Evolutionary conservation across 2,888 invertebrate species (phyloP), one percentile per base, ranked within the genome.

Genomic region (Chaitophorus viminalis): DNA sequence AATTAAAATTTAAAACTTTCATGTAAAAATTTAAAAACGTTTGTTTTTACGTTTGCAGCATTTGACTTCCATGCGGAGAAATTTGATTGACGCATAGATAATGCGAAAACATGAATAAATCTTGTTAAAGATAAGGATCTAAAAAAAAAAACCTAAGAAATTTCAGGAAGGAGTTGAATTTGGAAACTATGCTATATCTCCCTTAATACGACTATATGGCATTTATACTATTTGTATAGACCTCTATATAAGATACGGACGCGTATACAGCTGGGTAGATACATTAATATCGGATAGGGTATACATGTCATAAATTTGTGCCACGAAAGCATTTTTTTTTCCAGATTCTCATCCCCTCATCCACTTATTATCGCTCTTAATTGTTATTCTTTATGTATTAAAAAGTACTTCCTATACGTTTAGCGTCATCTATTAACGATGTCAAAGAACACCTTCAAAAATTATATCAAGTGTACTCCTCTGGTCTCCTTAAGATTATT

Each of bases 361-460:
- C 77, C 77, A 77, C 77, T 77, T 77, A 54, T 52, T 77, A 77
- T 77, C 21, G 11, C 77, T 77, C 77, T 77, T 77, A 77, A 77
- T 52, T 77, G 46, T 77, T 21, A 77, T 77, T 77, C 31, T 77
- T 52, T 52, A 52, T 52, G 31, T 31, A 31, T 60, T 52, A 77
- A 52, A 75, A 77, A 77, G 52, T 77, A 31, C 46, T 21, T 77
- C 46, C 52, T 11, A n/a, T n/a, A 25, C 77, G 77, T 54, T 77
- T 77, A 77, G 77, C 21, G 52, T 52, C 31, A 31, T 77, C 29
- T 77, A 77, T 77, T 77, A 52, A 77, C 21, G 31, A 21, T 31
- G 31, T 77, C 77, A 77, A 54, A 77, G 77, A 29, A 77, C 11
- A 77, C 21, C 76, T 31, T 77, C 52, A 2, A 21, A 77, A 77